A percentile compares a stretch with the other conserved stretches of the same genome.
phyloP scores from a whole-genome alignment of 2,888 invertebrate genomes.

The Yponomeuta malinellus region DNA sequence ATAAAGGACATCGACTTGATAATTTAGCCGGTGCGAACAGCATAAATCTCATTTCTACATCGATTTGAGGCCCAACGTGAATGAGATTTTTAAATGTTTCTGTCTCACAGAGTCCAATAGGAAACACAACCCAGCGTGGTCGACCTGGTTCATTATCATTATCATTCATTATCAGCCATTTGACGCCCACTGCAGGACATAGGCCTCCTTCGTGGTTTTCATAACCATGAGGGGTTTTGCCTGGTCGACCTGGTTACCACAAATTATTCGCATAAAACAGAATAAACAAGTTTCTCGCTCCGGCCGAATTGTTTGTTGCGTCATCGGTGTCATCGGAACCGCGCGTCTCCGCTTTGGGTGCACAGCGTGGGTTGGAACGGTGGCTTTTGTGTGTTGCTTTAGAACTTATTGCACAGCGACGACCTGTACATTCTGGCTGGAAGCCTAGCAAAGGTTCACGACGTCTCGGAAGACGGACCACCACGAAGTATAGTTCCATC shows the following conservation, averaged over 20 bases:
- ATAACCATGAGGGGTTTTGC: not conserved
- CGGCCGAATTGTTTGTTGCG: constrained; percentile 5
- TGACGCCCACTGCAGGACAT: too few relatives aligned
- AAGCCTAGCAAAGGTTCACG: too few relatives aligned
- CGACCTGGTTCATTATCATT: not conserved
- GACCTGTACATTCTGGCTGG: too few relatives aligned
- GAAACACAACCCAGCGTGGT: not conserved
- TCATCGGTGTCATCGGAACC: constrained; percentile 7
- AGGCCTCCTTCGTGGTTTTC: too few relatives aligned
- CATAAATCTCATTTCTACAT: too few relatives aligned
- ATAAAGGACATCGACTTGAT: too few relatives aligned
- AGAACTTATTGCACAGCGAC: not conserved
- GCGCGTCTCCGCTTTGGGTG: constrained; percentile 5
- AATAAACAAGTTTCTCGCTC: constrained; percentile 9
- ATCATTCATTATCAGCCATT: too few relatives aligned
- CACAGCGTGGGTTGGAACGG: not conserved
- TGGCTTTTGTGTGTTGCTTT: not conserved
- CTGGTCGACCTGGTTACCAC: not conserved
- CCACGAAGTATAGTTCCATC: too few relatives aligned
- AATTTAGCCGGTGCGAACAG: too few relatives aligned
- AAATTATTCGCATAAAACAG: constrained; percentile 7
- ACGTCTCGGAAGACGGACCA: too few relatives aligned
- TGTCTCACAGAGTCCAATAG: not conserved
- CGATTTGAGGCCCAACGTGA: too few relatives aligned
- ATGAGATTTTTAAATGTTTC: not conserved